Evolutionary conservation across 64 coral and sea anemone genomes (phyloP).

Genomic region (Dendrophyllia cribrosa): DNA sequence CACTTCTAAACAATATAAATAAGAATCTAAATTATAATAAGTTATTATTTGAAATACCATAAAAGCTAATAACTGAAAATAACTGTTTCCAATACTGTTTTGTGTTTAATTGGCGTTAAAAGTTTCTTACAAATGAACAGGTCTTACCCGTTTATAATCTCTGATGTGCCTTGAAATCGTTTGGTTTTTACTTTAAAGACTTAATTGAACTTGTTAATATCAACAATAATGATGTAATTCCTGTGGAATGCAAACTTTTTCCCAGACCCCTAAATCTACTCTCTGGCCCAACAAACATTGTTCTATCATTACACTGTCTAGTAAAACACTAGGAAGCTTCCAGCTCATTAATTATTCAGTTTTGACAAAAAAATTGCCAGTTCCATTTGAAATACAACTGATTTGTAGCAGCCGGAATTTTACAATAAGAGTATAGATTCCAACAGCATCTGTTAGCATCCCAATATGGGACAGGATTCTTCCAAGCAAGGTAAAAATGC

Average conservation of each 20-base stretch:
- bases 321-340: neutral
- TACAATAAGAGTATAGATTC: neutral
- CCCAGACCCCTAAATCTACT: slow-evolving; percentile 41
- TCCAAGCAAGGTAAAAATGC: slow-evolving; percentile 87
- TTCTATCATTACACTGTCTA: slow-evolving; percentile 32
- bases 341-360: slow-evolving; percentile 66
- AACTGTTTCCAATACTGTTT: neutral
- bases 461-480: slow-evolving; percentile 86
- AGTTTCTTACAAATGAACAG: neutral
- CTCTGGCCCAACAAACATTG: neutral
- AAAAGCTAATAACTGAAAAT: neutral
- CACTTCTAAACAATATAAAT: too few species aligned
- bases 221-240: slow-evolving; percentile 31
- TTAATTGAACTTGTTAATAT: neutral
- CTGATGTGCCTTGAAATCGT: neutral
- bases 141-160: neutral
- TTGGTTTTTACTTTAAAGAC: neutral
- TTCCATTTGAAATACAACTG: slow-evolving; percentile 8
- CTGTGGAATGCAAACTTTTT: slow-evolving; percentile 58
- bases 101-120: neutral
- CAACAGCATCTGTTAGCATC: neutral
- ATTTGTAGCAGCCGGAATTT: neutral
- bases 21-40: too few species aligned
- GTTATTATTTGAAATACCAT: too few species aligned
- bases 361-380: slow-evolving; percentile 39